Evolutionary conservation across 1,140 invertebrate genomes (phyloP).

Genomic region (Idris sp.): DNA sequence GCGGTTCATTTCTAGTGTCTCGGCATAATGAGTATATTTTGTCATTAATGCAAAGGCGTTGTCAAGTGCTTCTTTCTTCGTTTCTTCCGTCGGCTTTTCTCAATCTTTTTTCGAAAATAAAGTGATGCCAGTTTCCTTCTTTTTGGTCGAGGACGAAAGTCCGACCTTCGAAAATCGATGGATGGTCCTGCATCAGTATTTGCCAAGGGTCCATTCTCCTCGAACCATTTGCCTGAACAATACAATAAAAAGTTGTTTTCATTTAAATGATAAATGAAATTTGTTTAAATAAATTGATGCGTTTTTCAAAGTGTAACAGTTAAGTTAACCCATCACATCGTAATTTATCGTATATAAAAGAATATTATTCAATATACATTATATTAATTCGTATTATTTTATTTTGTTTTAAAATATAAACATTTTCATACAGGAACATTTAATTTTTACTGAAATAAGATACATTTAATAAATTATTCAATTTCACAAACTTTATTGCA

Average conservation of each 20-base stretch:
- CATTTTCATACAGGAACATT: too few relatives aligned
- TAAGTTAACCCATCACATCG: too few relatives aligned
- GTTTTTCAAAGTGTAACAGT: conserved; percentile 2
- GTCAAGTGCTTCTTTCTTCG: conserved; percentile 53
- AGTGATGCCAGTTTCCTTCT: conserved; percentile 51
- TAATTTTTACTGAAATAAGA: too few relatives aligned
- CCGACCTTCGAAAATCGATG: conserved; percentile 60
- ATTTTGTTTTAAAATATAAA: too few relatives aligned
- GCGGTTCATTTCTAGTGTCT: conserved; percentile 36
- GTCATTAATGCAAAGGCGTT: conserved; percentile 43
- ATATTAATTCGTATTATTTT: too few relatives aligned
- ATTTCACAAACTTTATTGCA: too few relatives aligned
- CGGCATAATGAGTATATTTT: conserved; percentile 40
- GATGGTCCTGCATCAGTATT: conserved; percentile 60
- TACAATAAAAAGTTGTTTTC: conserved; percentile 38
- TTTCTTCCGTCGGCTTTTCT: conserved; percentile 42
- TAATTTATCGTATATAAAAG: too few relatives aligned
- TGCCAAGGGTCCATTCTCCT: conserved; percentile 50
- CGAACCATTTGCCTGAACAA: conserved; percentile 54
- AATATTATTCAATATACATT: too few relatives aligned
- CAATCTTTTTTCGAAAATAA: conserved; percentile 44
- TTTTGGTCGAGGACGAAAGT: conserved; percentile 48
- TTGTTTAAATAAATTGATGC: conserved; percentile 24
- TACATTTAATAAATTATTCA: too few relatives aligned
- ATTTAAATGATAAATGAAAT: conserved; percentile 20